These are phyloP conservation scores for Drosophila rubida DNA, from an alignment of 2,888 invertebrate genomes.

Conservation along the genomic window DNA sequence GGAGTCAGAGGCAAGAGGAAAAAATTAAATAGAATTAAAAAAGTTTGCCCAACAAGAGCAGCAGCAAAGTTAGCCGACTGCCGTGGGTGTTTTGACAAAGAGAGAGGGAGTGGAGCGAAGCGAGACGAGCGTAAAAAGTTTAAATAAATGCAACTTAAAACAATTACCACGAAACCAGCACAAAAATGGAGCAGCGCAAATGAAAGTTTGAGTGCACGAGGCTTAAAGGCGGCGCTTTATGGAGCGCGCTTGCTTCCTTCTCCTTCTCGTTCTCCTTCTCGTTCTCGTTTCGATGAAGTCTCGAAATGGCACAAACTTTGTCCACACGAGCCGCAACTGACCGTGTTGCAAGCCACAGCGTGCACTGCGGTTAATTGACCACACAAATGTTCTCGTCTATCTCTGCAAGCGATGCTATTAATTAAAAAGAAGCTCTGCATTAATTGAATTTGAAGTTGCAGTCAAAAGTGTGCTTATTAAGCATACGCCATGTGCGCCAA, in stretches of 20 bases:
- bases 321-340: slow-evolving; percentile 21
- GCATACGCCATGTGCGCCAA: slow-evolving; percentile 23
- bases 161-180: slow-evolving; percentile 70
- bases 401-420: slow-evolving; percentile 45
- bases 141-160: slow-evolving; percentile 77
- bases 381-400: slow-evolving; percentile 31
- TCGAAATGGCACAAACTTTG: slow-evolving; percentile 56
- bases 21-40: slow-evolving; percentile 59
- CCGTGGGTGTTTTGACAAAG: slow-evolving; percentile 29
- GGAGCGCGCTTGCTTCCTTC: slow-evolving; percentile 33
- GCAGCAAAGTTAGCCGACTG: slow-evolving; percentile 50
- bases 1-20: slow-evolving; percentile 21
- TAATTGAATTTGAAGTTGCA: slow-evolving; percentile 34
- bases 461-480: slow-evolving; percentile 14
- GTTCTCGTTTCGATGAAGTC: slow-evolving; percentile 65
- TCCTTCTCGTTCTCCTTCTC: no score
- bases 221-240: slow-evolving; percentile 53
- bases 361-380: slow-evolving; percentile 68
- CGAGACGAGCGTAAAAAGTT: slow-evolving; percentile 47
- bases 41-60: slow-evolving; percentile 59
- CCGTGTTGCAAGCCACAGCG: slow-evolving; percentile 27
- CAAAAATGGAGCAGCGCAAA: slow-evolving; percentile 46
- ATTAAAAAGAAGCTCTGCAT: slow-evolving; percentile 60
- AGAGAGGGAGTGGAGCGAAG: neutral
- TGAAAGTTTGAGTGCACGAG: slow-evolving; percentile 48